Evolutionary conservation across 2,113 vertebrate species (phyloP), one percentile per base, ranked within the genome.

Genomic region (Ariopsis seemanni): DNA sequence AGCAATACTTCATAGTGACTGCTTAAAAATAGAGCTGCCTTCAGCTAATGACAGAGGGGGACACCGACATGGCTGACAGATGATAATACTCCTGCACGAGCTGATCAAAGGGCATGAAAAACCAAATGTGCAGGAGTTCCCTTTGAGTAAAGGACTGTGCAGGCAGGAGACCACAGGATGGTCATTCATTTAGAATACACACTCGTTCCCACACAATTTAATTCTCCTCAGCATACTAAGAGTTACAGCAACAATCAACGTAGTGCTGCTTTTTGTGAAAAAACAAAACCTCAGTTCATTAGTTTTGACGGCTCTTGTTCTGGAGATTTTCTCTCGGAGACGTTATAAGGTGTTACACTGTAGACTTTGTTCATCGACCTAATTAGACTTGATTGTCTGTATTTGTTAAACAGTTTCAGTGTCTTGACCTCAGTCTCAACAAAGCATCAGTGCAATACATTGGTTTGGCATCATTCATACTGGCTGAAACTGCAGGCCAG

Each of bases 1-100:
- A 60, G 58, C 27, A 34, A 75, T 79, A 81, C 83, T 85, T 87
- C 60, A 58, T 83, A 72, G 82, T 60, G 72, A 30, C 71, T 58
- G 82, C 67, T 87, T 90, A 83, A 88, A 90, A 90, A 80, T 81
- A 88, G 89, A 87, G 60, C 89, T 30, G 82, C 86, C 71, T 84
- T 83, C 82, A 85, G 77, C 17, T 91, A 91, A 91, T 91, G 83
- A 91, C 85, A 91, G 88, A 89, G 89, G 86, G 57, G 53, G 78
- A 87, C 82, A 57, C 85, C 55, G 27, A 84, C 89, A 89, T 82
- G 77, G 82, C 81, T 84, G 88, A 82, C 88, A 89, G 85, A 89
- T 88, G 88, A 87, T 91, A 86, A 87, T 88, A 87, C 87, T 90
- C 82, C 78, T 85, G 50, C 22, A 87, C 85, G 57, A 57, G 55